Evolutionary conservation across 2,113 vertebrate species (phyloP), one percentile per base, ranked within the genome.

Genomic region (Sciurus niger): DNA sequence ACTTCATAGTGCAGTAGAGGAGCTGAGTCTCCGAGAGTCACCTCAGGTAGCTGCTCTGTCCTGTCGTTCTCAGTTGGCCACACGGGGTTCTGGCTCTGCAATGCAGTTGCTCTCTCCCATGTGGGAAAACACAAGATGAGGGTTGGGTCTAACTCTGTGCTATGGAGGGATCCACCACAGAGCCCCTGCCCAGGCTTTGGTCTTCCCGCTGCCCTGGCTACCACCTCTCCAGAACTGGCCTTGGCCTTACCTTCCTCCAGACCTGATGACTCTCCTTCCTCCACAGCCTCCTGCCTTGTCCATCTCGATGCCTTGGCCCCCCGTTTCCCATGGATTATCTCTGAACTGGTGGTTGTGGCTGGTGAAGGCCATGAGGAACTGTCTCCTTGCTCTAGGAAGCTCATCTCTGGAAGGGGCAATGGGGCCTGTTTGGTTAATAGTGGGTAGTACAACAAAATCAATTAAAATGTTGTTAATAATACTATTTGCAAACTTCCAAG

Each of bases 331-430:
- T 0, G 24, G 40, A 72, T 82, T 70, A 94, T 96, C 84, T 96
- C 93, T 92, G 96, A 72, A 43, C 89, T 90, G n/a, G 70, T 43
- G 77, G 55, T 72, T 83, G 58, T 28, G 28, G 89, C 77, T 1
- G 37, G 94, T 8, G 93, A 70, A 2, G 90, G 43, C 96, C 97
- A 97, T 2, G 93, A 83, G 43, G 43, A 8, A 14, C 78, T 90
- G 0, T 95, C 92, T 46, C 25, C 80, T 78, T 93, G 95, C 68
- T 97, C 92, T 40, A 96, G 74, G 79, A 97, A 96, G 92, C 70
- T 93, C 93, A 96, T 92, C 77, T 98, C 98, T 96, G 95, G 70
- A 95, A 96, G 32, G 58, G 72, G 43, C 51, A 77, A 97, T 48
- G 46, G 48, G 53, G 43, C 46, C 67, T 85, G 7, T 91, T 85